These are phyloP conservation scores for Tetragonula clypearis DNA, from an alignment of 1,140 invertebrate genomes.

Conservation along the genomic window DNA sequence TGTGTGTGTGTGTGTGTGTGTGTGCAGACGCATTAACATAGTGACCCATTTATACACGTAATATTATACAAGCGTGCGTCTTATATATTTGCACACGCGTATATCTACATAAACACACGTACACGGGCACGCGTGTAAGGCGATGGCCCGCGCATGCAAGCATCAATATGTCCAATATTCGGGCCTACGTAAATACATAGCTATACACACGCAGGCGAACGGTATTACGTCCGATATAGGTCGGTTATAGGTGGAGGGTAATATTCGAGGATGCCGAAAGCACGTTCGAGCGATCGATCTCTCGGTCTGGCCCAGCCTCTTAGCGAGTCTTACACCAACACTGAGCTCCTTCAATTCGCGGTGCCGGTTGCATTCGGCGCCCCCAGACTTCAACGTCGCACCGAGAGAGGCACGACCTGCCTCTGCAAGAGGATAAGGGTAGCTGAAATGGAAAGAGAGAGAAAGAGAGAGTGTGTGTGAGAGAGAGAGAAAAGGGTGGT, in stretches of 20 bases:
- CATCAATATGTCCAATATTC: conserved; percentile 44
- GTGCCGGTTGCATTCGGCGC: conserved; percentile 55
- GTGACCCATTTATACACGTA: conserved; percentile 20
- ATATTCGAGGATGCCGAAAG: conserved; percentile 71
- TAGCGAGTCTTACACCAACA: conserved; percentile 51
- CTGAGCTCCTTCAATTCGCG: conserved; percentile 43
- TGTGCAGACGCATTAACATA: conserved; percentile 1
- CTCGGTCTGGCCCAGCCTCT: conserved; percentile 41
- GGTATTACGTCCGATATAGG: conserved; percentile 66
- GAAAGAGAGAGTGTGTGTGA: background rate
- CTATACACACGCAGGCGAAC: conserved; percentile 43
- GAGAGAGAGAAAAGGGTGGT: background rate
- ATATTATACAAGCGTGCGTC: conserved; percentile 1
- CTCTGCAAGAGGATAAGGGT: conserved; percentile 20
- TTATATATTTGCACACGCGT: background rate
- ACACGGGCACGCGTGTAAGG: background rate
- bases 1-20: too few relatives aligned
- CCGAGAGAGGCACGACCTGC: conserved; percentile 53
- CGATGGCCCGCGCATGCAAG: background rate
- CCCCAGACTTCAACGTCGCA: conserved; percentile 59
- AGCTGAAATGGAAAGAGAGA: background rate
- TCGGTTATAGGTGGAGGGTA: conserved; percentile 65
- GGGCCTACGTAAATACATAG: conserved; percentile 45
- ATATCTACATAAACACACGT: background rate
- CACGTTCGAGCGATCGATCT: conserved; percentile 73